Base-by-base conservation (phyloP, 2,113 vertebrate species). In the Eubucco bourcierii region DNA sequence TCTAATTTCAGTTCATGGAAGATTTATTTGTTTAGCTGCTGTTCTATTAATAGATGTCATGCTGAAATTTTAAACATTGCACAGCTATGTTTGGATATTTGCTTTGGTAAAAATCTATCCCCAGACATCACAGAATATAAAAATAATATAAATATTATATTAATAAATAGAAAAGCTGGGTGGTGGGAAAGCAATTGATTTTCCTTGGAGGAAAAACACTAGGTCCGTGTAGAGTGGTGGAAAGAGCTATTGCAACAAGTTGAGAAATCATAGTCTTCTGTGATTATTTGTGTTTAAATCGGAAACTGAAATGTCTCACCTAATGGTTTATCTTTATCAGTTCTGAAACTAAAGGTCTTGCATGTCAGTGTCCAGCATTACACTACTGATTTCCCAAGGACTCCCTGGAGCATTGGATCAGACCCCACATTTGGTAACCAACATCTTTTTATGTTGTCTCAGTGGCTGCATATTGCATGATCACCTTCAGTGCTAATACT, bases 41-140 rank as follows among this genome's bases (percentile, higher is more conserved):
- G 12, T 76, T 86, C 82, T 50, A 80, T 84, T 80, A 95, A 80
- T 87, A 89, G 74, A 76, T 68, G 24, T 39, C 44, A 39, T 84
- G 78, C 17, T 91, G 74, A 87, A 91, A 73, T 84, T 93, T 93
- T 68, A 77, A 93, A 68, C 44, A 33, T 67, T 64, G 56, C 33
- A 44, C 33, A 55, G 50, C 70, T 77, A 75, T 79, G 52, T 90
- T 81, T 79, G 86, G 70, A 87, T 33, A 80, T 72, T 72, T 83
- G 41, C 37, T 80, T 80, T 68, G 77, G 74, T 64, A 80, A 84
- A 79, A 83, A 46, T 16, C 41, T 76, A 68, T 68, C 50, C 50
- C 20, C 29, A 89, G 76, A 55, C 56, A 77, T 28, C 44, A 55
- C 50, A 76, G 60, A 76, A 68, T 60, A 73, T 39, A 71, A 68